These are phyloP conservation scores for Gymnodraco acuticeps DNA, from an alignment of 2,797 vertebrate species.

Conservation along the genomic window DNA sequence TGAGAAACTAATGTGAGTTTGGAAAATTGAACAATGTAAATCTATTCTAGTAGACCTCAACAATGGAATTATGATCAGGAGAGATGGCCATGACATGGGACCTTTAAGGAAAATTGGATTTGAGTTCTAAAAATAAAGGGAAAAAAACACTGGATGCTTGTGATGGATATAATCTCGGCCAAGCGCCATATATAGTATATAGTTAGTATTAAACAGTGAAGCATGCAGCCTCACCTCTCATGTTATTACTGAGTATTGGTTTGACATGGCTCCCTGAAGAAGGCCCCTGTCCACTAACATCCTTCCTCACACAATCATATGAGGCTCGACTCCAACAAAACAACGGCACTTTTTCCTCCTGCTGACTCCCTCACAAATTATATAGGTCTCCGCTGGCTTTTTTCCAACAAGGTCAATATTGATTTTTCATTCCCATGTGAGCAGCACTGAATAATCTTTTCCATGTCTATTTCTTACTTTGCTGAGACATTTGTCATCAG, in stretches of 20 bases:
- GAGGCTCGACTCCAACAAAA: constrained; percentile 40
- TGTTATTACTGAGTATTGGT: constrained; percentile 60
- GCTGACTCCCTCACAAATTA: constrained; percentile 65
- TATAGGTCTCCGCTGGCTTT: constrained; percentile 58
- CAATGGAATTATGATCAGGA: too few relatives aligned
- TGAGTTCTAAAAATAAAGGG: background rate
- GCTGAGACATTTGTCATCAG: constrained; percentile 66
- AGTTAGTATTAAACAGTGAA: constrained; percentile 21
- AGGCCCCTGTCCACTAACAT: constrained; percentile 13
- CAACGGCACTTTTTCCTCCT: constrained; percentile 46
- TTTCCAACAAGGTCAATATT: constrained; percentile 69
- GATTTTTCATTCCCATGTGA: constrained; percentile 73
- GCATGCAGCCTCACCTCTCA: constrained; percentile 36
- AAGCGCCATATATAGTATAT: too few relatives aligned
- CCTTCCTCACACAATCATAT: constrained; percentile 16
- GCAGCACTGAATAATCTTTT: constrained; percentile 70
- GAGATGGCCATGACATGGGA: too few relatives aligned
- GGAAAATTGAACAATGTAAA: too few relatives aligned
- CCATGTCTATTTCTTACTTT: constrained; percentile 52
- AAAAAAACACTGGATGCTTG: background rate
- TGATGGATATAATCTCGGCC: background rate
- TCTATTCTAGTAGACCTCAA: too few relatives aligned
- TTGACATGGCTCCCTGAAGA: constrained; percentile 38
- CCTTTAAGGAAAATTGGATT: background rate
- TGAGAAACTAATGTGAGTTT: too few relatives aligned